These are phyloP conservation scores for Stegodyphus dumicola DNA, from an alignment of 1,140 invertebrate species.

Conservation along the genomic window DNA sequence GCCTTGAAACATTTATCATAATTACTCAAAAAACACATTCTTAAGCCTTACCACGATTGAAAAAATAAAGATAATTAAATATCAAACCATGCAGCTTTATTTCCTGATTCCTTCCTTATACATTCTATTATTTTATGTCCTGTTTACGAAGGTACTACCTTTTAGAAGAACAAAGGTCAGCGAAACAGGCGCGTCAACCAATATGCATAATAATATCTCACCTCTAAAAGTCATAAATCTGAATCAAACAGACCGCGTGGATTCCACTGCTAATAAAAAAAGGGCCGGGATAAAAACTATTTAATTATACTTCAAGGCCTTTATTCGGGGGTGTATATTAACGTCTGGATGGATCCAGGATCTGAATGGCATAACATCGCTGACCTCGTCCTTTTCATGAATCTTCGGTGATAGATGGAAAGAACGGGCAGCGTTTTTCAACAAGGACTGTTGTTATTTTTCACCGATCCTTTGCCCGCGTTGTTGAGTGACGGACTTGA, in stretches of 20 bases:
- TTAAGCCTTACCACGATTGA: neutral
- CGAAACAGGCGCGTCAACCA: slow-evolving; percentile 25
- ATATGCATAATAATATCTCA: slow-evolving; percentile 32
- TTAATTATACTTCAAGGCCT: slow-evolving; percentile 21
- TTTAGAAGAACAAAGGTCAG: neutral
- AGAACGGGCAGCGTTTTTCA: slow-evolving; percentile 16
- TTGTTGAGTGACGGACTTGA: slow-evolving; percentile 13
- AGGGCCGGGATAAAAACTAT: slow-evolving; percentile 2
- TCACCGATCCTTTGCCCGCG: slow-evolving; percentile 6
- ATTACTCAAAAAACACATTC: neutral
- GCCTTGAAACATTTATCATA: no score
- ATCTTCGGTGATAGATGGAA: slow-evolving; percentile 25
- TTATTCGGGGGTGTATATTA: slow-evolving; percentile 30
- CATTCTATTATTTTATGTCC: slow-evolving; percentile 16
- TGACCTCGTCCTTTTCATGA: slow-evolving; percentile 20
- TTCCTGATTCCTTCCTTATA: slow-evolving; percentile 7
- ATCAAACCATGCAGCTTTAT: slow-evolving; percentile 9
- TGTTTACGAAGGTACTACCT: slow-evolving; percentile 4
- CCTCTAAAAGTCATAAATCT: slow-evolving; percentile 22
- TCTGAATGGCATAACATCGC: slow-evolving; percentile 1
- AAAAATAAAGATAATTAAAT: slow-evolving; percentile 20
- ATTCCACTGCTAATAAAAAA: slow-evolving; percentile 19
- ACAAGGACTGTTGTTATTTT: slow-evolving; percentile 18
- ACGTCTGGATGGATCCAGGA: slow-evolving; percentile 7
- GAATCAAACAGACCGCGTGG: slow-evolving; percentile 17